These are phyloP conservation scores for Rhodophaea formosa DNA, from an alignment of 2,888 invertebrate species.

Conservation along the genomic window DNA sequence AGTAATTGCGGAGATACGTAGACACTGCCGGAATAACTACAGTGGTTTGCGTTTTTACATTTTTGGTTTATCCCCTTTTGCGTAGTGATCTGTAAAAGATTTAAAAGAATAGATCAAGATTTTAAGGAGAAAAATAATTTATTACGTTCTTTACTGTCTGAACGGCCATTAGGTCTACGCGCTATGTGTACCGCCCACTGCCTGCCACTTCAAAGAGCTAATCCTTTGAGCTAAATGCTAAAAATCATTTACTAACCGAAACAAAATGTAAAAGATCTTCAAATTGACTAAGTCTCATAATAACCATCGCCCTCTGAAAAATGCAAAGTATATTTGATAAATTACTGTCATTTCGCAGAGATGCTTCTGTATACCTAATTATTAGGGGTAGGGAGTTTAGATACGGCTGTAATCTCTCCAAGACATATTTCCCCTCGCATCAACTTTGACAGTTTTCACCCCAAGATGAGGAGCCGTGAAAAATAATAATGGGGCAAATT, in stretches of 20 bases:
- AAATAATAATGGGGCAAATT: background rate
- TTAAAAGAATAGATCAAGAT: no score
- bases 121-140: no score
- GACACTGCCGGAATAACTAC: slow-evolving; percentile 9
- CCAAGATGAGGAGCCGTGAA: slow-evolving; percentile 3
- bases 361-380: slow-evolving; percentile 3
- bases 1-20: slow-evolving; percentile 12
- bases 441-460: slow-evolving; percentile 7
- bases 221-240: no score
- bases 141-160: no score
- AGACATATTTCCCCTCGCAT: slow-evolving; percentile 4
- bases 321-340: background rate
- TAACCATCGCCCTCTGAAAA: background rate
- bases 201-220: no score
- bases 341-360: background rate
- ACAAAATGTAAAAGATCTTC: background rate
- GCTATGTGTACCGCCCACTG: no score
- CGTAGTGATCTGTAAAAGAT: no score
- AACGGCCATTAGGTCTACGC: no score
- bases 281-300: background rate
- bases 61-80: background rate
- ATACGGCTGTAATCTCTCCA: slow-evolving; percentile 5
- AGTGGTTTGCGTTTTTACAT: slow-evolving; percentile 9
- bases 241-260: no score
- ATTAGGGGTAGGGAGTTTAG: background rate